Evolutionary conservation across 2,888 invertebrate genomes (phyloP), one percentile per base, ranked within the genome.

Genomic region (Nematopogon swammerdamellus): DNA sequence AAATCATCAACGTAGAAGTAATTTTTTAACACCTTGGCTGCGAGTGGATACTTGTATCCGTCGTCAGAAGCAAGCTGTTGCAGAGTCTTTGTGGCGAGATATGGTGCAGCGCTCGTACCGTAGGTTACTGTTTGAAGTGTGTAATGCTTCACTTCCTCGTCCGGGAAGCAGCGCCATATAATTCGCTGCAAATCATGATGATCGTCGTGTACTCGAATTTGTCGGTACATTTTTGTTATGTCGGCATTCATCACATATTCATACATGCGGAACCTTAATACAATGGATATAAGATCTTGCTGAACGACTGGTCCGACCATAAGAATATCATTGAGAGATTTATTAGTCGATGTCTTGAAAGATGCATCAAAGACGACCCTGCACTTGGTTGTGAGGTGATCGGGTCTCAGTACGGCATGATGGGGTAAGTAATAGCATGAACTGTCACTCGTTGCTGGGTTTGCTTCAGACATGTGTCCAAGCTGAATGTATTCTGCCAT

Each of bases 1-100:
- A 47, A 19, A 36, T 47, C 47, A 43, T 47, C 43, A 19, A 47
- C 20, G 20, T 47, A 47, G 42, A 47, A 47, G 6, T 47, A 19
- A 8, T 43, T 19, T 2, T 11, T 14, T 14, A 47, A 16, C 16
- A 43, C 43, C 19, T 43, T 16, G n/a, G 47, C 47, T 6, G 44
- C 18, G 10, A 44, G 17, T 8, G 44, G 44, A 19, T 11, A 11
- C 18, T 44, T 44, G 18, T 18, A 2, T 44, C 44, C 44, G 18
- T 44, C 44, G 14, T 44, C 44, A 5, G 18, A 18, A 19, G 44
- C 44, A n/a, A 44, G 45, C n/a, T 44, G 16, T 18, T 18, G 18
- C 6, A 44, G 18, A 18, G 44, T 44, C 14, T 19, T 44, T 18
- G 19, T 44, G 8, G 44, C 44, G 17, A 44, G 44, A 44, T 44